A percentile compares a stretch with the other conserved stretches of the same genome.
Conservation (phyloP, 2,888 invertebrate species). For the Erebia palarica region DNA sequence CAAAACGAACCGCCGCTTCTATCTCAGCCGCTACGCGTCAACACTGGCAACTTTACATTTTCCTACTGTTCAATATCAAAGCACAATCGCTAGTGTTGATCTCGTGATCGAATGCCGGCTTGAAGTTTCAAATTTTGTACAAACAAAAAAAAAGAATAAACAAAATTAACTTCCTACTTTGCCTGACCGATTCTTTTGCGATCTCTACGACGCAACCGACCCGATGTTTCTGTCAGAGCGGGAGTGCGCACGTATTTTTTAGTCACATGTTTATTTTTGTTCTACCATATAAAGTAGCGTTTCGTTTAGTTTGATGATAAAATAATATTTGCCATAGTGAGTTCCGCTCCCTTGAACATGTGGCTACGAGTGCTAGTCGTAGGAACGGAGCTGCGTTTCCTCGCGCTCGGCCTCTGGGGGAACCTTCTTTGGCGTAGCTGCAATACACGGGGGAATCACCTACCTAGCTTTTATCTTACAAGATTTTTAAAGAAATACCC, state of each 20-base stretch:
- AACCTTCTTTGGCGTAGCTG: constrained; percentile 40
- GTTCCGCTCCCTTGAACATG: constrained; percentile 73
- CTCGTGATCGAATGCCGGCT: neutral
- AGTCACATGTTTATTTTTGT: constrained; percentile 77
- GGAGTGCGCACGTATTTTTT: constrained; percentile 77
- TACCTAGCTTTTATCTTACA: constrained; percentile 8
- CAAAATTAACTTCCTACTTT: constrained; percentile 12
- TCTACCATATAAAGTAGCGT: constrained; percentile 45
- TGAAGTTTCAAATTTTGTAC: neutral
- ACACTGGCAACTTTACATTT: constrained; percentile 26
- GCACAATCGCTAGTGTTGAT: constrained; percentile 16
- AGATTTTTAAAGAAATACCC: neutral
- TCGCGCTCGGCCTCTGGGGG: constrained; percentile 64
- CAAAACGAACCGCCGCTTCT: neutral
- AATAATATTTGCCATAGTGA: constrained; percentile 41
- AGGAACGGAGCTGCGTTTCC: constrained; percentile 68
- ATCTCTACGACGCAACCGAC: constrained; percentile 1
- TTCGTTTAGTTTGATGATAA: constrained; percentile 39
- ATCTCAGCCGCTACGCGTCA: constrained; percentile 16
- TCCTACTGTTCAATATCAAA: neutral
- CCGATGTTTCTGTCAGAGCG: constrained; percentile 32
- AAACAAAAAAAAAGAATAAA: constrained; percentile 25
- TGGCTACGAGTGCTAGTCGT: constrained; percentile 74
- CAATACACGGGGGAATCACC: constrained; percentile 37
- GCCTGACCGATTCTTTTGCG: neutral